phyloP scores from a whole-genome alignment of 2,113 vertebrate genomes.

The Turdus rufiventris region DNA sequence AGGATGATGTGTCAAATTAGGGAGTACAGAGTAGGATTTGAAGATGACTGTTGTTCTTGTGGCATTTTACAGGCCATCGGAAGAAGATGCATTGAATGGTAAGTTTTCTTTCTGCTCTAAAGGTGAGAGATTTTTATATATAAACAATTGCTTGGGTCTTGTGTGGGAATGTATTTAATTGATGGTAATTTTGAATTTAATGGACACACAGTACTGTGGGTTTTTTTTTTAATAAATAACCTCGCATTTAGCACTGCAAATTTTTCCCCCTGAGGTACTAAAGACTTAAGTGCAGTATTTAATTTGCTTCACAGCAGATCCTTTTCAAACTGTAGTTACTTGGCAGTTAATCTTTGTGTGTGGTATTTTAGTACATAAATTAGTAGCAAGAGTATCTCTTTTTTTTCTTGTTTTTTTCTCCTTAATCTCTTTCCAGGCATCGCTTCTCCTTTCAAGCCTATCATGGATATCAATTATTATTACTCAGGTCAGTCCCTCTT shows the following conservation, averaged over 20 bases:
- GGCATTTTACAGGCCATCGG: slow-evolving; percentile 67
- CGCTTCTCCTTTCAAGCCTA: slow-evolving; percentile 96
- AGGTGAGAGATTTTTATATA: background rate
- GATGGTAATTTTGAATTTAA: background rate
- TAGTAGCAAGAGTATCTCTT: background rate
- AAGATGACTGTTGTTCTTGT: slow-evolving; percentile 24
- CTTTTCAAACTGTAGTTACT: background rate
- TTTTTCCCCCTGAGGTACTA: fast-evolving
- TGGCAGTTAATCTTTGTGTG: background rate
- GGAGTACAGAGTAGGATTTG: background rate
- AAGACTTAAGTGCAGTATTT: background rate
- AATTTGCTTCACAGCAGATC: background rate
- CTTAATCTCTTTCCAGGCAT: slow-evolving; percentile 78
- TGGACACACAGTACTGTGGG: background rate
- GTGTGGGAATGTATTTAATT: background rate
- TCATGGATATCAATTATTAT: slow-evolving; percentile 91
- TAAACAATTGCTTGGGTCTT: background rate
- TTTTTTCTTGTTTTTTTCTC: background rate
- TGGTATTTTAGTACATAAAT: background rate
- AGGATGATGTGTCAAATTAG: background rate
- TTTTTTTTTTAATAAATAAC: background rate
- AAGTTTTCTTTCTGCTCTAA: slow-evolving; percentile 30
- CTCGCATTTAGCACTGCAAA: background rate
- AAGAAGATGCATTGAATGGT: slow-evolving; percentile 80
- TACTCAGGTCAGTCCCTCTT: slow-evolving; percentile 87